A percentile compares a stretch with the other conserved stretches of the same genome.
Conservation (phyloP, 2,888 invertebrate genomes). For the Galeopsomyia nigrocyanea region DNA sequence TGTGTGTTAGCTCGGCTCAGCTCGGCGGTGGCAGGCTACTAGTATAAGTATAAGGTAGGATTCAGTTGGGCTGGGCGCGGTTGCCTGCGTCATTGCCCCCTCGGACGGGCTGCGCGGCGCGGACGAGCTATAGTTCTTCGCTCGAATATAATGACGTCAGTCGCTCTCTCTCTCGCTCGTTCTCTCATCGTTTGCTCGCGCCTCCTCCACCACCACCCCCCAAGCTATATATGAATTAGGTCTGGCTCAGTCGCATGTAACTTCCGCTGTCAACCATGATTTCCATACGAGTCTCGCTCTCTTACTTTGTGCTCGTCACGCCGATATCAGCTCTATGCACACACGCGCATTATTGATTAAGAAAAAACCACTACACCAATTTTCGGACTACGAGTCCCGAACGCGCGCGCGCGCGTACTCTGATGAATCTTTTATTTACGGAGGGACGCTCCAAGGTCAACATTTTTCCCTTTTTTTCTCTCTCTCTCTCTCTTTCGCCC, state of each 20-base stretch:
- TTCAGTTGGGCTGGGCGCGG: slow-evolving; percentile 35
- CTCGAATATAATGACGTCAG: slow-evolving; percentile 33
- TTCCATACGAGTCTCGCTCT: too few relatives aligned
- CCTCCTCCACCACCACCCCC: too few relatives aligned
- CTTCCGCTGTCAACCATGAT: too few relatives aligned
- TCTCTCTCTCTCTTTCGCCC: background rate
- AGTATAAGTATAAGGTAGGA: too few relatives aligned
- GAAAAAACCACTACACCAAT: slow-evolving; percentile 17
- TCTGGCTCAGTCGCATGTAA: background rate
- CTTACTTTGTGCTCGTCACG: too few relatives aligned
- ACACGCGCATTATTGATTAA: slow-evolving; percentile 5
- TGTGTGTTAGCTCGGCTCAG: background rate
- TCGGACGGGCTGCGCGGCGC: background rate
- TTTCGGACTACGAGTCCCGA: slow-evolving; percentile 17
- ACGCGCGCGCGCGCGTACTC: background rate
- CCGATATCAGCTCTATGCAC: too few relatives aligned
- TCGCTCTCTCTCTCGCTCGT: background rate
- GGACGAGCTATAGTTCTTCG: slow-evolving; percentile 17
- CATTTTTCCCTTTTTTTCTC: slow-evolving; percentile 6
- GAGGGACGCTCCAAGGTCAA: slow-evolving; percentile 1
- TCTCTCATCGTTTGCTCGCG: too few relatives aligned
- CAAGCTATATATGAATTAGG: slow-evolving; percentile 15
- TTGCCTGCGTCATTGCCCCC: slow-evolving; percentile 43
- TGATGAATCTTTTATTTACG: slow-evolving; percentile 20
- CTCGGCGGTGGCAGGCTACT: slow-evolving; percentile 4